Evolutionary conservation across 2,113 vertebrate species (phyloP).

Genomic region (Podiceps cristatus): DNA sequence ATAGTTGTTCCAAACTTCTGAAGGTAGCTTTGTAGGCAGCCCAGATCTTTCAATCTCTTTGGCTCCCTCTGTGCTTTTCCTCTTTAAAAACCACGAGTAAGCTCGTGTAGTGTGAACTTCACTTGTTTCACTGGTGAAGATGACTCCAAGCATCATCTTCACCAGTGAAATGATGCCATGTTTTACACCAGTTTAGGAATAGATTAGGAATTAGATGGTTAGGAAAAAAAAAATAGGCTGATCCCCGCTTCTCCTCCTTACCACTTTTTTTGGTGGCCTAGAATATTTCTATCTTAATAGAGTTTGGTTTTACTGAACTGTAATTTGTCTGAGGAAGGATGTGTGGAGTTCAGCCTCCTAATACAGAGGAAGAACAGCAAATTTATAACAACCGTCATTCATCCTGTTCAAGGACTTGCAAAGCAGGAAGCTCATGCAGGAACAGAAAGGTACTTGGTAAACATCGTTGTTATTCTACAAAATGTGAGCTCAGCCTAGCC

Average conservation of each 20-base stretch:
- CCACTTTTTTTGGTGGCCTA: not conserved
- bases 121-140: no score
- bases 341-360: not conserved
- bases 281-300: not conserved
- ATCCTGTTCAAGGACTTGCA: not conserved
- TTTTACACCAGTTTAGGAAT: not conserved
- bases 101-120: not conserved
- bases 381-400: not conserved
- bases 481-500: not conserved
- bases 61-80: not conserved
- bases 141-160: not conserved
- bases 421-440: not conserved
- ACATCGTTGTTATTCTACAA: not conserved
- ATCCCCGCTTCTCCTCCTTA: not conserved
- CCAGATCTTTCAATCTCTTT: not conserved
- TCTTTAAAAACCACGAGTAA: not conserved
- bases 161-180: not conserved
- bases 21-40: not conserved
- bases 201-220: not conserved
- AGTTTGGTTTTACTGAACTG: not conserved
- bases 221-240: not conserved
- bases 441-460: not conserved
- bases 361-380: not conserved
- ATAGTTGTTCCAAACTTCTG: not conserved
- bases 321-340: not conserved